Evolutionary conservation across 2,888 invertebrate species (phyloP), one percentile per base, ranked within the genome.

Genomic region (Archaeoteleia sp.): DNA sequence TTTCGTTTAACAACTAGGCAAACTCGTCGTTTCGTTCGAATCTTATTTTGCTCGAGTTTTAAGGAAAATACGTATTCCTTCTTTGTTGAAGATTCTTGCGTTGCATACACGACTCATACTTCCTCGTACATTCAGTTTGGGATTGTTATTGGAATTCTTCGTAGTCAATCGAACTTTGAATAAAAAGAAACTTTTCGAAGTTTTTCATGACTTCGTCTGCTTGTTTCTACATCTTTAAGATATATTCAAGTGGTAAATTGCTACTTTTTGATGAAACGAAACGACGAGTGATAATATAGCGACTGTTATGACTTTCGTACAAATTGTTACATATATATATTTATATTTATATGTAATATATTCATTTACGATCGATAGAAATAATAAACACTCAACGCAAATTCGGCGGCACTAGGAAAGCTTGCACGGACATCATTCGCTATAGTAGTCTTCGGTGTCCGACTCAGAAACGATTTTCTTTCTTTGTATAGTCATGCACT

Each of bases 381-480:
- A 78, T 34, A 20, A 66, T 40, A 43, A 57, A 61, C 43, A 48
- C 14, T 23, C 0, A 40, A 67, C 54, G 54, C 35, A 70, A 67
- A 53, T 67, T 74, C 67, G 77, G 83, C 83, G 83, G 83, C 83
- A 83, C 83, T 83, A 83, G 78, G 80, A 67, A 83, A 84, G 83
- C 83, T 84, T 84, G 83, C 83, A 84, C 83, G 83, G 83, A 83
- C 83, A 83, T 82, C 78, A 79, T 80, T 80, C 77, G 77, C 75
- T 79, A 78, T 73, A 66, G 65, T 58, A 55, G 51, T 58, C 58
- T 66, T 70, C 20, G 35, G 54, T 70, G 55, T 58, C 61, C 45
- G 54, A 62, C 49, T 58, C 42, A 40, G 45, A 55, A 61, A 67
- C 37, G 53, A 60, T 67, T 62, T 71, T 42, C 42, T 51, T 65